These are phyloP conservation scores for Cryptosula pallasiana DNA, from an alignment of 2,888 invertebrate genomes.

Conservation along the genomic window DNA sequence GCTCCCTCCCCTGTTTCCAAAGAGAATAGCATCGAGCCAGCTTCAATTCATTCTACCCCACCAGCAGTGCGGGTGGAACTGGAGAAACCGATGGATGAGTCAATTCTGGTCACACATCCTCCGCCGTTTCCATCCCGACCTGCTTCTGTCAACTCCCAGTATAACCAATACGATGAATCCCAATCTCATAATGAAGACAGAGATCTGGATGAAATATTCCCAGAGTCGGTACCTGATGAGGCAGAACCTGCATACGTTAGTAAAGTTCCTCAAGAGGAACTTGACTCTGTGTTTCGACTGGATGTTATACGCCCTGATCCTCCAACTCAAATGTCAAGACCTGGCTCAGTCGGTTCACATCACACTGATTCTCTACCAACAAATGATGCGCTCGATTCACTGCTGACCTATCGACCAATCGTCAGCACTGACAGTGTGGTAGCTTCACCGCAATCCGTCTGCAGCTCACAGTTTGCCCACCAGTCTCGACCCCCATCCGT, in stretches of 20 bases:
- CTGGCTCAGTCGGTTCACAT: neutral
- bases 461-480: neutral
- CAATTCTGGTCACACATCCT: neutral
- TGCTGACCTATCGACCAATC: neutral
- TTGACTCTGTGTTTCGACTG: neutral
- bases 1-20: no score
- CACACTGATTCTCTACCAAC: neutral
- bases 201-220: constrained; percentile 13
- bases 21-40: no score
- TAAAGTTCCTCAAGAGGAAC: neutral
- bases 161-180: neutral
- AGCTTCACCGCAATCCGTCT: constrained; percentile 5
- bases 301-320: neutral
- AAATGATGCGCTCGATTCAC: neutral
- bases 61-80: no score
- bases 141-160: neutral
- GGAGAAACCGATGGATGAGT: neutral
- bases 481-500: neutral
- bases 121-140: neutral
- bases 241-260: neutral
- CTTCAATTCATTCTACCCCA: no score
- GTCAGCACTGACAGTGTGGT: neutral
- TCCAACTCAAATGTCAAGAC: neutral
- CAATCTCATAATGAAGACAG: neutral
- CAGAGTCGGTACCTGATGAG: neutral